phyloP scores from a whole-genome alignment of 2,797 vertebrate species.

The Siniperca scherzeri region DNA sequence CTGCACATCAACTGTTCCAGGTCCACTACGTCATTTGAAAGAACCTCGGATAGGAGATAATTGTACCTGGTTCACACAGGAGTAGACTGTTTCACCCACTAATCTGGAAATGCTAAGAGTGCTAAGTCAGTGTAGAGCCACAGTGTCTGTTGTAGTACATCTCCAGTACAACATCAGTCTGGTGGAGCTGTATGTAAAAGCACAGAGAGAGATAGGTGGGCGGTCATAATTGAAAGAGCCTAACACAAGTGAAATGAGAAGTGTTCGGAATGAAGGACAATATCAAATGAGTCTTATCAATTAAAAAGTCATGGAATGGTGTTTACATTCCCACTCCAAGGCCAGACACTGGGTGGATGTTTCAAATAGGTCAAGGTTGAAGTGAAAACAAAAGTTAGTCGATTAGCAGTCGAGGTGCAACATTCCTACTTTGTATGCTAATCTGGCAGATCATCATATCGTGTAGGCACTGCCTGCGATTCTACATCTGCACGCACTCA shows the following conservation, averaged over 20 bases:
- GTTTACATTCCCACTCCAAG: conserved; percentile 79
- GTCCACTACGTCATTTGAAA: conserved; percentile 69
- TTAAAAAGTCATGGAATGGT: conserved; percentile 68
- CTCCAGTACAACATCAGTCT: conserved; percentile 31
- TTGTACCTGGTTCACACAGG: conserved; percentile 38
- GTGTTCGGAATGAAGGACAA: conserved; percentile 75
- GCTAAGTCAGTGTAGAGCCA: conserved; percentile 40
- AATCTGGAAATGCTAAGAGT: conserved; percentile 26
- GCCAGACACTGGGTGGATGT: conserved; percentile 67
- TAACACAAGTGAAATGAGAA: conserved; percentile 62
- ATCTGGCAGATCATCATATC: conserved; percentile 80
- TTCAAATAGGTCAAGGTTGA: conserved; percentile 87
- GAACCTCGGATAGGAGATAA: conserved; percentile 39
- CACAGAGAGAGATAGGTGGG: conserved; percentile 38
- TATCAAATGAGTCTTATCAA: conserved; percentile 82
- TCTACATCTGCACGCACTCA: conserved; percentile 83
- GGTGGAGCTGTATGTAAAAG: conserved; percentile 69
- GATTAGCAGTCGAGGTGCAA: conserved; percentile 89
- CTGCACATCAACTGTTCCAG: conserved; percentile 69
- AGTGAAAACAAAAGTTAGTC: conserved; percentile 84
- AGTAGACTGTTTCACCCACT: conserved; percentile 29
- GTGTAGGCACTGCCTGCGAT: conserved; percentile 76
- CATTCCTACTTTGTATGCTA: conserved; percentile 85
- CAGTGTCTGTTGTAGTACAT: conserved; percentile 22
- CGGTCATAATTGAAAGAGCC: conserved; percentile 65